A percentile compares a stretch with the other conserved stretches of the same genome.
phyloP scores from a whole-genome alignment of 2,888 invertebrate genomes.

The Unio delphinus region DNA sequence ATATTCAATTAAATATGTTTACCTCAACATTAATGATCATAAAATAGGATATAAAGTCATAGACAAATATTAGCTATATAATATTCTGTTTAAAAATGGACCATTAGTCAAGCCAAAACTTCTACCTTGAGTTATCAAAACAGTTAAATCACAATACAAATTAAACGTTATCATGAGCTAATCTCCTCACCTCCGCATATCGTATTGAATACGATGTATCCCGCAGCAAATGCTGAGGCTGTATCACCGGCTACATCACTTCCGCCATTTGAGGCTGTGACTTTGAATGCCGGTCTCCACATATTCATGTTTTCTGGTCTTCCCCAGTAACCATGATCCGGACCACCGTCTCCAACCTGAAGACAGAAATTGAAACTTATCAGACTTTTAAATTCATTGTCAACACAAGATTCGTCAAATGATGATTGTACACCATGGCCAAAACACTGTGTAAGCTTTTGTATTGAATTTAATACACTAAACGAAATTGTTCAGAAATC shows the following conservation, averaged over 20 bases:
- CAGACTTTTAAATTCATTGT: no score
- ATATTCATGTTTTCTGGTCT: conserved; percentile 77
- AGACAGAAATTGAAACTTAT: background rate
- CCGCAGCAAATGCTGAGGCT: conserved; percentile 76
- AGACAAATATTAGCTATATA: no score
- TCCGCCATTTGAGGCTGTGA: conserved; percentile 76
- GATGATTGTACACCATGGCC: no score
- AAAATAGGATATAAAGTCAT: no score
- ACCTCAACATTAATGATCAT: no score
- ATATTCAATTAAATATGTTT: no score
- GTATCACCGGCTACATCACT: conserved; percentile 77
- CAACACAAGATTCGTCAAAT: no score
- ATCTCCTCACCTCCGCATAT: conserved; percentile 23
- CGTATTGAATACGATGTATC: conserved; percentile 73
- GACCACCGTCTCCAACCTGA: conserved; percentile 70
- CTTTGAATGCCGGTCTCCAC: conserved; percentile 76
- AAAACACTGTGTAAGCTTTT: no score
- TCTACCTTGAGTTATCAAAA: background rate
- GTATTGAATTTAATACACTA: no score
- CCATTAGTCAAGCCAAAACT: background rate
- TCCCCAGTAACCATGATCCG: conserved; percentile 77
- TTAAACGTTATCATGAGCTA: background rate
- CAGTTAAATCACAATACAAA: background rate
- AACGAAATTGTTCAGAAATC: no score
- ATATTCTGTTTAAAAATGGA: no score